Base-by-base conservation (phyloP, 2,113 vertebrate species). In the Dolichotis patagonum region DNA sequence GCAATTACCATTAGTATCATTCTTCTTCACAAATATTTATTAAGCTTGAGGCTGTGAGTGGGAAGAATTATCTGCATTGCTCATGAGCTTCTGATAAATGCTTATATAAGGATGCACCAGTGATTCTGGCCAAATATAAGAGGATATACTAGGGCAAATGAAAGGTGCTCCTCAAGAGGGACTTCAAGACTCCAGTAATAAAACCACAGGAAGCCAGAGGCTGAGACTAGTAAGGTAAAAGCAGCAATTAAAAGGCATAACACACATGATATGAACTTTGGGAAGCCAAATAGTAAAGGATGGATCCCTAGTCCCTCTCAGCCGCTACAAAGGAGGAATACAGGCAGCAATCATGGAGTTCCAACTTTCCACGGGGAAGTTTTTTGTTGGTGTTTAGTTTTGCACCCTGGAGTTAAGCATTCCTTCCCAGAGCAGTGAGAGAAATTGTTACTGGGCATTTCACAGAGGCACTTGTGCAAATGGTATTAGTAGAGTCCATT, bases 121-220 rank as follows among this genome's bases (percentile, higher is more conserved):
- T 41, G 32, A 28, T 28, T 80, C 56, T 46, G 52, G 65, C 26
- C 93, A 96, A 52, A 62, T 41, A 65, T 19, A 84, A 82, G 41
- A 26, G 92, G 85, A 84, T 58, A 19, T 60, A 35, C 49, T 73
- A 94, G 35, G 88, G 80, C 30, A 81, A 92, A 46, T 20, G 46
- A 30, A 83, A 13, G 56, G 56, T 49, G 38, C 49, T 49, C 60
- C 88, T 78, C 65, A 81, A 54, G 82, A 77, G 69, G 62, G 49
- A 60, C 35, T 24, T 14, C 13, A 60, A 90, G 49, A 0, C 85
- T 77, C 38, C 28, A 77, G 20, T 71, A 75, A 88, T 92, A 85
- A 87, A 90, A 92, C 91, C 81, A 77, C 81, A 83, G 24, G 78
- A 94, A 97, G 82, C 71, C 89, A 82, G 86, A 95, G 77, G 43